These are phyloP conservation scores for Escarpia spicata DNA, from an alignment of 2,888 invertebrate species.

Conservation along the genomic window DNA sequence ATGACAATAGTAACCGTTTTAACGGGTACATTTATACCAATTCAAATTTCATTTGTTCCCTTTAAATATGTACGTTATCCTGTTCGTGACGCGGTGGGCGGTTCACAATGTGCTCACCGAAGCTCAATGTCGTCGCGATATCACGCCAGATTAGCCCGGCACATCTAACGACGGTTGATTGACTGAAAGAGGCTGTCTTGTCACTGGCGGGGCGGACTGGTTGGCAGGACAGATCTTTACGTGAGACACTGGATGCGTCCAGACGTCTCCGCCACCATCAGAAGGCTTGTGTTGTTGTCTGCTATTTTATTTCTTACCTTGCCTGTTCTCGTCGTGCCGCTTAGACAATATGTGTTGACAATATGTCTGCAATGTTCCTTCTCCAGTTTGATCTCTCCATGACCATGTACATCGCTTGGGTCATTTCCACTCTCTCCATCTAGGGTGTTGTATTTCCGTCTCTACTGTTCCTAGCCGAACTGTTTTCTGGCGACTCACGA, in stretches of 20 bases:
- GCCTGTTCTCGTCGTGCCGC: too few species aligned
- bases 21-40: neutral
- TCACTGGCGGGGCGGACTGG: neutral
- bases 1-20: neutral
- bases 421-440: too few species aligned
- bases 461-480: too few species aligned
- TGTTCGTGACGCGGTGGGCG: neutral
- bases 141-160: neutral
- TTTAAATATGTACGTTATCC: neutral
- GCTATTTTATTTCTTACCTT: neutral
- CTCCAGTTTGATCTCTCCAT: too few species aligned
- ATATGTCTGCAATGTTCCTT: too few species aligned
- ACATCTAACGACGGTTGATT: neutral
- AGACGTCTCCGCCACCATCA: neutral
- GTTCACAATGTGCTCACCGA: neutral
- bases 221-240: neutral
- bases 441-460: too few species aligned
- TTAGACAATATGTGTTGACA: too few species aligned
- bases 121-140: neutral
- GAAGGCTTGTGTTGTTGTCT: neutral
- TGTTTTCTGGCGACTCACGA: too few species aligned
- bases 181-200: neutral
- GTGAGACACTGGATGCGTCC: neutral
- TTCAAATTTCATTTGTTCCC: neutral
- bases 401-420: too few species aligned